These are phyloP conservation scores for Cheirogaleus medius DNA, from an alignment of 2,113 vertebrate species.

Conservation along the genomic window DNA sequence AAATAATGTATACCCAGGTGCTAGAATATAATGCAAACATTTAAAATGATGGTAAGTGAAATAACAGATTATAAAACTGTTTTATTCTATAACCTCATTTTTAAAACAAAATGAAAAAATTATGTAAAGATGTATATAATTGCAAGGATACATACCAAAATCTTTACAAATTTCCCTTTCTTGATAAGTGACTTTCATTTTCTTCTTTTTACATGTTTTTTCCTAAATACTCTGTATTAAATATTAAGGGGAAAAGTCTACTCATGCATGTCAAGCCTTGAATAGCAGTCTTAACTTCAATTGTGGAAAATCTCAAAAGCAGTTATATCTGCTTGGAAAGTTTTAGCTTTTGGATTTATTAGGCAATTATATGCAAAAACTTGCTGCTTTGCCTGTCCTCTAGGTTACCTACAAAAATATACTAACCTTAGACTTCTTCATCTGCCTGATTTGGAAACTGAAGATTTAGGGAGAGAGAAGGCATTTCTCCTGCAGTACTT, in stretches of 20 bases:
- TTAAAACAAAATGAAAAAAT: conserved; percentile 21
- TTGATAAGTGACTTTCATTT: neutral
- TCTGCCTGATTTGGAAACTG: conserved; percentile 15
- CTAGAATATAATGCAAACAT: neutral
- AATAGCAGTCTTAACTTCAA: neutral
- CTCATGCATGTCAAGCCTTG: neutral
- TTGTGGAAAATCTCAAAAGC: conserved; percentile 13
- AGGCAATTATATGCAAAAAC: neutral
- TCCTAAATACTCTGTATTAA: conserved; percentile 7
- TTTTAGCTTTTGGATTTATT: neutral
- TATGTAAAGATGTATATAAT: neutral
- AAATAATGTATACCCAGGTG: neutral
- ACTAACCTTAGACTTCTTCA: neutral
- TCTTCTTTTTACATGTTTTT: neutral
- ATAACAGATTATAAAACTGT: neutral
- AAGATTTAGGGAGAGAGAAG: neutral
- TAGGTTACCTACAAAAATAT: neutral
- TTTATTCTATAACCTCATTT: conserved; percentile 30
- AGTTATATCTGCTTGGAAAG: neutral
- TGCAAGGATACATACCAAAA: neutral
- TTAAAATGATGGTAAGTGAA: conserved; percentile 3
- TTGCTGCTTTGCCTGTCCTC: neutral
- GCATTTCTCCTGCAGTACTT: neutral
- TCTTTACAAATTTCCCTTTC: neutral
- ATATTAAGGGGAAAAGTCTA: neutral